Evolutionary conservation across 2,113 vertebrate species (phyloP).

Genomic region (Elaphurus davidianus): DNA sequence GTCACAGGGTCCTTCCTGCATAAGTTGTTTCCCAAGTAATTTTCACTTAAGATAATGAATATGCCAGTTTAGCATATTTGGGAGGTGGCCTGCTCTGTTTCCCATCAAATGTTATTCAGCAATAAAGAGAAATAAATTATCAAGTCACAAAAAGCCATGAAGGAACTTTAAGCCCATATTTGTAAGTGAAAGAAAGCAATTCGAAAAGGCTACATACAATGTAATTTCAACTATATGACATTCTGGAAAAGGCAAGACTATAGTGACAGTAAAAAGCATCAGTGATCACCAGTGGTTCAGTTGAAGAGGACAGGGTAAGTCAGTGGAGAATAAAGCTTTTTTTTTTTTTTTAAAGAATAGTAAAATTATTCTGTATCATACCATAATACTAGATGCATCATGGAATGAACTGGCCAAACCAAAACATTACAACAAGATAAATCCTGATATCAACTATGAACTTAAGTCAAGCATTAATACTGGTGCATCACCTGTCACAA

Average conservation of each 20-base stretch:
- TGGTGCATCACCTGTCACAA: neutral
- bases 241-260: neutral
- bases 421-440: neutral
- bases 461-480: neutral
- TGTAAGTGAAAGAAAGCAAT: neutral
- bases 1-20: neutral
- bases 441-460: neutral
- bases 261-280: neutral
- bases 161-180: neutral
- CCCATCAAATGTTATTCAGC: neutral
- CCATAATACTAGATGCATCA: neutral
- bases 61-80: neutral
- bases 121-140: neutral
- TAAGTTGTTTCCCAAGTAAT: neutral
- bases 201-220: neutral
- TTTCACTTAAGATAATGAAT: neutral
- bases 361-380: neutral
- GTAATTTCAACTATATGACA: neutral
- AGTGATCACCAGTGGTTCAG: neutral
- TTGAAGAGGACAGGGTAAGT: neutral
- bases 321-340: rapidly evolving
- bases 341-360: neutral
- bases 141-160: neutral
- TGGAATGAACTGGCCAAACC: neutral
- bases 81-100: neutral